Conservation (phyloP, 2,113 vertebrate species). For the Vidua chalybeata region DNA sequence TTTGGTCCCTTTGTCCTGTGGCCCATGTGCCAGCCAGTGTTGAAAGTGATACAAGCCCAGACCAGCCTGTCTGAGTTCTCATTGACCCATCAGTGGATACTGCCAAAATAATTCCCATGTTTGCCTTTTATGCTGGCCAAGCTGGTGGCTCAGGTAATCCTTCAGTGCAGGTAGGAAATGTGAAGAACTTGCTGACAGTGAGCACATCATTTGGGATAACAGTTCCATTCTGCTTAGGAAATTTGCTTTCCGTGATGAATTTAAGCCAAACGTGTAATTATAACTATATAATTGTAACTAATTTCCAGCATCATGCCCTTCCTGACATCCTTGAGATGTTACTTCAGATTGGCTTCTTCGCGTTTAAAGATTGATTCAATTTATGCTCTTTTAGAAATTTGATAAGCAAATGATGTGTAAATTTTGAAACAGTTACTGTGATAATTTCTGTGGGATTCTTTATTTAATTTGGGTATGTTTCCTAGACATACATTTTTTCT, state of each 20-base stretch:
- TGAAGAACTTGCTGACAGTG: neutral
- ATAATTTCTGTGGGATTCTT: neutral
- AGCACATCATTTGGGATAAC: neutral
- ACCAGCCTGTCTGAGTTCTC: neutral
- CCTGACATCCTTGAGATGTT: neutral
- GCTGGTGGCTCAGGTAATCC: neutral
- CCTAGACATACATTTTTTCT: neutral
- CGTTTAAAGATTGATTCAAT: neutral
- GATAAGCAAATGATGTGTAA: neutral
- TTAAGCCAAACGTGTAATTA: neutral
- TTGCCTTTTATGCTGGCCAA: neutral
- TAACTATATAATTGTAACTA: neutral
- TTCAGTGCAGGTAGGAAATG: conserved; percentile 16
- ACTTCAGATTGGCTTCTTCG: neutral
- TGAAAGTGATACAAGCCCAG: neutral
- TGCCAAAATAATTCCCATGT: conserved; percentile 21
- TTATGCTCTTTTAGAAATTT: neutral
- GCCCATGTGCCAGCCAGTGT: conserved; percentile 6
- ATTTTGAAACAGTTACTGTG: neutral
- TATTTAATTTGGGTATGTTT: neutral
- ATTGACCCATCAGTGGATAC: neutral
- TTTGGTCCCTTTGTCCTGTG: neutral
- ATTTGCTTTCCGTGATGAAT: conserved; percentile 14
- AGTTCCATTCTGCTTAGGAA: neutral
- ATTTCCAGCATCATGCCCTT: neutral